Evolutionary conservation across 1,140 invertebrate species (phyloP), one percentile per base, ranked within the genome.

Genomic region (Neodiprion fabricii): DNA sequence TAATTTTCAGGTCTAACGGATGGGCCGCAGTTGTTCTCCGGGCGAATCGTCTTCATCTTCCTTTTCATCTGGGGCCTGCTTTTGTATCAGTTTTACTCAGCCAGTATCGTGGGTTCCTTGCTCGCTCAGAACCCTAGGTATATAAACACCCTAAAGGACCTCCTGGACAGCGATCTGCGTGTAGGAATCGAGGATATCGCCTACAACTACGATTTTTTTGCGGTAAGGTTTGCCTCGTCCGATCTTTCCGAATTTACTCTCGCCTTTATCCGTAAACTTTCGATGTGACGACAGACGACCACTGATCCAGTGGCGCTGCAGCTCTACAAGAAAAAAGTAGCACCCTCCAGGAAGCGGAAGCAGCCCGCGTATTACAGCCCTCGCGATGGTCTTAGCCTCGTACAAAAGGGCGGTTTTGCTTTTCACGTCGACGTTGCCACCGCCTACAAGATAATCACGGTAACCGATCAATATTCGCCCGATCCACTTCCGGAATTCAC

Each of bases 51-150:
- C 12, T 90, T 91, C 2, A 87, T 93, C 17, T 90, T 90, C 0
- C 89, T 92, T 9, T 91, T 94, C 72, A 69, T 93, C 0, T 93
- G 93, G 85, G 89, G 91, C 0, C 82, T 93, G 71, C 86, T 91
- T 21, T 81, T 93, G 11, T 93, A 91, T 83, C 93, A 94, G 81
- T 94, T 93, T 79, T 95, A 94, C 82, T 93, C 93, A 23, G 94
- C 93, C 0, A 92, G 90, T 75, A 92, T 95, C 74, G 93, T 95
- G 1, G 93, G 93, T 9, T 92, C 91, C 1, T 83, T 95, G n/a
- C 84, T 95, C 23, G 90, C 92, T 75, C 90, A 92, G 71, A 90
- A 92, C 48, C 90, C 91, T 0, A 90, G 89, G 72, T 91, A 90
- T 9, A 93, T 95, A 7, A 91, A 88, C 53, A 92, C 89, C 0